Evolutionary conservation across 2,888 invertebrate genomes (phyloP), one percentile per base, ranked within the genome.

Genomic region (Orthosia gracilis): DNA sequence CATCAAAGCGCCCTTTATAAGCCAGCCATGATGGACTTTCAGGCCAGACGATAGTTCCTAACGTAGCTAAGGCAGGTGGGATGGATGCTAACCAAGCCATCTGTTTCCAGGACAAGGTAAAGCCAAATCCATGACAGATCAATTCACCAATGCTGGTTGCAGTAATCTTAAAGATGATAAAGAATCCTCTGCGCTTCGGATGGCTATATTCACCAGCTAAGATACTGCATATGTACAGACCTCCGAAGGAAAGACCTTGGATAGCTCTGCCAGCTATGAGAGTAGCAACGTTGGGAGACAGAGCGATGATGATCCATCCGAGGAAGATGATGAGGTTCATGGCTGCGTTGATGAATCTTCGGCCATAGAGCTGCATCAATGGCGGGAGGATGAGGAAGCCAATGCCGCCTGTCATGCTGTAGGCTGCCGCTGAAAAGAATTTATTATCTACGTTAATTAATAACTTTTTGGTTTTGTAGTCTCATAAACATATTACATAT

Each of bases 1-100:
- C 86, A 64, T 85, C 84, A 59, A 61, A 84, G 12, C 84, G 69
- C 18, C 86, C 85, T 66, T 78, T 82, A 40, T 82, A 85, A 13
- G 85, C 85, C 18, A 86, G 54, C 85, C 84, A 86, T 12, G 76
- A 69, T 9, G 85, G 85, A 31, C 85, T 86, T 61, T 86, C 84
- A 11, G 86, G 86, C 86, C 82, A 85, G 0, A 61, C 23, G 18
- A 73, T 11, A 7, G 84, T 86, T 13, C 71, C 73, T 7, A 79
- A 5, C 7, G 67, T 45, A 45, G 77, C 78, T n/a, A 85, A 52
- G 4, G 71, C 77, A n/a, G 86, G 64, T 58, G 86, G 78, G 12
- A 82, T 57, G 1, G 77, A 57, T 49, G 74, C 72, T 12, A 84
- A 1, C 76, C 80, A 82, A 47, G 80, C 80, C 64, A 85, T 78